Conservation (phyloP, 2,113 vertebrate genomes). For the Isurus oxyrinchus region DNA sequence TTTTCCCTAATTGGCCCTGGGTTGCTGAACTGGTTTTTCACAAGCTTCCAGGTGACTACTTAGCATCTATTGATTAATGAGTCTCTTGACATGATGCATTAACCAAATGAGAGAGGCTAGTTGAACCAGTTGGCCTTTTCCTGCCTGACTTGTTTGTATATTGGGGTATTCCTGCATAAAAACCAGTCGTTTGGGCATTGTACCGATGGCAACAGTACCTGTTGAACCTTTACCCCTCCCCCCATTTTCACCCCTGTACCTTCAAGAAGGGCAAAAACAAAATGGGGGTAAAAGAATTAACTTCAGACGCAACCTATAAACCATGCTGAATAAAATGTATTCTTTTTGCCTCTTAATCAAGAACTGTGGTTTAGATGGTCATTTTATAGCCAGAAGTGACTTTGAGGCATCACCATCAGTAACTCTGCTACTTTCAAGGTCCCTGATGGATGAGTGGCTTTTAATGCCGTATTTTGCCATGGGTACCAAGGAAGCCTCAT, state of each 20-base stretch:
- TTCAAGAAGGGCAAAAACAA: not conserved
- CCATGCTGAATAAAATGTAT: not conserved
- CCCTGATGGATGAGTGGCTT: not conserved
- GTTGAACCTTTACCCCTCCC: not conserved
- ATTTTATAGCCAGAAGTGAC: not conserved
- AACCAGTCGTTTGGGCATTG: not conserved
- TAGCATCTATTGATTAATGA: not conserved
- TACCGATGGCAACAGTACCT: not conserved
- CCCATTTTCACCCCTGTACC: not conserved
- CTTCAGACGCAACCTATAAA: not conserved
- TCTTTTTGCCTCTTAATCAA: not conserved
- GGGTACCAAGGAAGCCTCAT: not conserved
- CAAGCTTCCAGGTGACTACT: not conserved
- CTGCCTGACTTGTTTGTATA: not conserved
- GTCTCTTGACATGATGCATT: not conserved
- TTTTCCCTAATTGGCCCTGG: not conserved
- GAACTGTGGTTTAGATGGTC: not conserved
- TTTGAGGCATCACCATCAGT: not conserved
- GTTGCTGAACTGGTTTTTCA: not conserved
- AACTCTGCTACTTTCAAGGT: not conserved
- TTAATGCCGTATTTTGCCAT: not conserved
- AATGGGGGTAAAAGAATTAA: not conserved
- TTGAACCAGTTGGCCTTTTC: not conserved
- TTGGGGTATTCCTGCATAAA: not conserved
- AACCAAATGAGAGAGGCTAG: not conserved